Conservation (phyloP, 2,797 vertebrate genomes). For the Hyperoplus immaculatus region DNA sequence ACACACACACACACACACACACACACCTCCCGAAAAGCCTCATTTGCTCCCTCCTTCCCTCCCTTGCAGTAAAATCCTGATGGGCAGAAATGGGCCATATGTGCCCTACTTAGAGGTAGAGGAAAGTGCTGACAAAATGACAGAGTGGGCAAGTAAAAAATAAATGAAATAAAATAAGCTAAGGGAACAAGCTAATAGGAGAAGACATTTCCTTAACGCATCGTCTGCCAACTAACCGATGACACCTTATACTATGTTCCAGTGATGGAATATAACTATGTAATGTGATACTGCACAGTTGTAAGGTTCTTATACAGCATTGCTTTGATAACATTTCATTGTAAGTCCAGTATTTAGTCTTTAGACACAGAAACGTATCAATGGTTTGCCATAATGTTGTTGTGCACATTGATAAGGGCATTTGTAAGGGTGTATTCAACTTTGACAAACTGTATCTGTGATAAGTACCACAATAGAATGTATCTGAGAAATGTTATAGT, state of each 20-base stretch:
- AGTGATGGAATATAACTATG: background rate
- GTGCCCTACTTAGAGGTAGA: slow-evolving; percentile 62
- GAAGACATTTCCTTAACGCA: background rate
- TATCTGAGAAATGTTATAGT: too few relatives aligned
- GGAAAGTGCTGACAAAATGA: slow-evolving; percentile 42
- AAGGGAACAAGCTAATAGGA: too few relatives aligned
- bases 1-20: background rate
- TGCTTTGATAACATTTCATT: too few relatives aligned
- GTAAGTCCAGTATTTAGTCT: too few relatives aligned
- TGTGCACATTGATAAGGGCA: too few relatives aligned
- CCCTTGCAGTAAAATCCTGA: slow-evolving; percentile 31
- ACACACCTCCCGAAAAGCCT: slow-evolving; percentile 20
- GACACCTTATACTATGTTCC: background rate
- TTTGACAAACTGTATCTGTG: too few relatives aligned
- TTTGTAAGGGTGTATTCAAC: too few relatives aligned
- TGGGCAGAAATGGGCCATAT: slow-evolving; percentile 61
- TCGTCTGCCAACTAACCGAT: background rate
- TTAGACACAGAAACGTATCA: too few relatives aligned
- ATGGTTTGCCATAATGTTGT: too few relatives aligned
- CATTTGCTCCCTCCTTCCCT: slow-evolving; percentile 22
- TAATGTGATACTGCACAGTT: background rate
- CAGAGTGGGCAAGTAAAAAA: slow-evolving; percentile 15
- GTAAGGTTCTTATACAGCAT: background rate
- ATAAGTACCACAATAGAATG: too few relatives aligned
- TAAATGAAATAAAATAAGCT: slow-evolving; percentile 12